phyloP scores from a whole-genome alignment of 2,797 vertebrate genomes.

The Sebastes kiyomatsui region DNA sequence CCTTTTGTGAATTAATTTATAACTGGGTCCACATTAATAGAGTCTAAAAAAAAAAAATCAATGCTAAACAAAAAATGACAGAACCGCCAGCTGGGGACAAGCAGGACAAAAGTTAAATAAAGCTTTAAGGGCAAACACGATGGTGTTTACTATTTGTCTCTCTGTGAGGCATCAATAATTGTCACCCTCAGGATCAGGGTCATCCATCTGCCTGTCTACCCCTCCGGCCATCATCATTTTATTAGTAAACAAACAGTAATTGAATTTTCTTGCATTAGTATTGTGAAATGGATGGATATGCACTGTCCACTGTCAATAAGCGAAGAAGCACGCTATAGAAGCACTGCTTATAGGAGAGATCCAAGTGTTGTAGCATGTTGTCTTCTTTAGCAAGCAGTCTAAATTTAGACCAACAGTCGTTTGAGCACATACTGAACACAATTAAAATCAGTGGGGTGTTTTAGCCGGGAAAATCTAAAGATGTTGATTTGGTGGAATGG shows the following conservation, averaged over 20 bases:
- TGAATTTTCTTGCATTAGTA: slow-evolving; percentile 17
- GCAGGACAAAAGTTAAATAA: slow-evolving; percentile 11
- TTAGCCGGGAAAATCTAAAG: background rate
- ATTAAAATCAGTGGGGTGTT: background rate
- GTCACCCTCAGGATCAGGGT: slow-evolving; percentile 39
- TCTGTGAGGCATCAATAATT: slow-evolving; percentile 52
- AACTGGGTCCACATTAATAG: background rate
- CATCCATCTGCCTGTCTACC: slow-evolving; percentile 38
- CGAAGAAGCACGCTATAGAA: background rate
- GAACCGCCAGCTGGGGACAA: background rate
- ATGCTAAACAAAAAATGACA: background rate
- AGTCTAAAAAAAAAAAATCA: background rate
- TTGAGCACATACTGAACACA: background rate
- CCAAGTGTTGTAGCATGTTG: background rate
- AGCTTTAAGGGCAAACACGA: slow-evolving; percentile 59
- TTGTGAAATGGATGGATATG: slow-evolving; percentile 2
- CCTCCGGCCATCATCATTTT: slow-evolving; percentile 20
- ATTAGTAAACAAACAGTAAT: slow-evolving; percentile 24
- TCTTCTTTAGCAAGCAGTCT: background rate
- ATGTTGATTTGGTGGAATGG: background rate
- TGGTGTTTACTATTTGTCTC: slow-evolving; percentile 60
- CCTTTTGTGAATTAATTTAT: background rate
- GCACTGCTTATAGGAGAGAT: background rate
- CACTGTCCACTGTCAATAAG: background rate
- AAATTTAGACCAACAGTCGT: background rate